Evolutionary conservation across 2,888 invertebrate genomes (phyloP), one percentile per base, ranked within the genome.

Genomic region (Athripsodes cinereus): DNA sequence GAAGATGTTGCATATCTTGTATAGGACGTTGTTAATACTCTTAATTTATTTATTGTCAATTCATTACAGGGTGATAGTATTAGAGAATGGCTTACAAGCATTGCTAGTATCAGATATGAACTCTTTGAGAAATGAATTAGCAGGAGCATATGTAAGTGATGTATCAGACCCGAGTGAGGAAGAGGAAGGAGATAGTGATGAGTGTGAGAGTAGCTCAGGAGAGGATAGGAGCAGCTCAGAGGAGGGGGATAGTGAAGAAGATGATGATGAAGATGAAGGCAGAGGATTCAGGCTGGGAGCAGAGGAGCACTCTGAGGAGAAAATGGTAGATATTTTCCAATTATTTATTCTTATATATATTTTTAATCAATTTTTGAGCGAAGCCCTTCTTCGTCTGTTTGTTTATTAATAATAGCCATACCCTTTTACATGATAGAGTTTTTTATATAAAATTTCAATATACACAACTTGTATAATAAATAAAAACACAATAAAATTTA

Each of bases 51-150:
- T 5, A 2, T 44, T 51, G 2, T 13, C 22, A 48, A 67, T 74
- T n/a, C n/a, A n/a, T 55, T 26, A 26, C 65, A 86, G 86, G 69
- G 82, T 84, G 1, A 79, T 88, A 53, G 73, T 79, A 47, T 72
- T 90, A 56, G 73, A 79, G 58, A 90, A 91, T 77, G 90, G 89
- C 0, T 70, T 90, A 63, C 85, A 81, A 54, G 89, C 84, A 2
- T 75, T 90, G 48, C 73, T 90, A 8, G 86, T 91, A 66, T 84
- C 88, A 5, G 89, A 90, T 69, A 78, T 75, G 5, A 70, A 52
- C 46, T 55, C 57, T 5, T 16, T 53, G 34, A 61, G 47, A 21
- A 55, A 74, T 73, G 26, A 59, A 3, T 5, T 40, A 40, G 2
- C 54, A 18, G 47, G 16, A 10, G 20, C 16, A 8, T n/a, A 13